A percentile compares a stretch with the other conserved stretches of the same genome.
Evolutionary conservation across 2,888 invertebrate species (phyloP).

Genomic region (Ormyrus nitidulus): DNA sequence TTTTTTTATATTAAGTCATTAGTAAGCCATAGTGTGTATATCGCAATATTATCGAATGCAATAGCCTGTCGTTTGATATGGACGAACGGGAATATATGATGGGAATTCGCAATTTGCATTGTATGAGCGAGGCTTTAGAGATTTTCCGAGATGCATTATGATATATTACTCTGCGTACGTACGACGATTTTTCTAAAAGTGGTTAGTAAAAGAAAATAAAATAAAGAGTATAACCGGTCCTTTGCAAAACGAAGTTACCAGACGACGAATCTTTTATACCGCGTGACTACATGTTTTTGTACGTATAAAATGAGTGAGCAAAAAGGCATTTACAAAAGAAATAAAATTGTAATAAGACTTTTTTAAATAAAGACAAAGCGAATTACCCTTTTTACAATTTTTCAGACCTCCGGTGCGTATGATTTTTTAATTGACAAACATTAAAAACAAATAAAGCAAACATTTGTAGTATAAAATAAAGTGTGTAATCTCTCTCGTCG

Average conservation of each 20-base stretch:
- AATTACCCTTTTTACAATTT: slow-evolving; percentile 46
- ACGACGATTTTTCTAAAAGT: slow-evolving; percentile 40
- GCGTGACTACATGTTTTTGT: slow-evolving; percentile 46
- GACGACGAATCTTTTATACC: slow-evolving; percentile 53
- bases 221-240: slow-evolving; percentile 32
- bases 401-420: slow-evolving; percentile 51
- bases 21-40: slow-evolving; percentile 67
- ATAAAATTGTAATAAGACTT: slow-evolving; percentile 43
- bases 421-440: slow-evolving; percentile 34
- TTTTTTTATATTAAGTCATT: slow-evolving; percentile 67
- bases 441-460: neutral
- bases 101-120: slow-evolving; percentile 50
- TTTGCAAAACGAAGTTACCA: slow-evolving; percentile 51
- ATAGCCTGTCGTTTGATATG: slow-evolving; percentile 63
- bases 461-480: slow-evolving; percentile 12
- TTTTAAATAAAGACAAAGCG: slow-evolving; percentile 29
- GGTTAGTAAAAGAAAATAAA: neutral
- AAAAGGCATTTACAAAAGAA: slow-evolving; percentile 32
- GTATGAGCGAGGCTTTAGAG: slow-evolving; percentile 44
- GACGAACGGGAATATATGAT: slow-evolving; percentile 24
- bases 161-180: slow-evolving; percentile 37
- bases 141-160: slow-evolving; percentile 52
- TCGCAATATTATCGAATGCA: slow-evolving; percentile 71
- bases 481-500: slow-evolving; percentile 51
- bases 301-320: slow-evolving; percentile 44